Evolutionary conservation across 2,888 invertebrate genomes (phyloP).

Genomic region (Phragmatobia fuliginosa): DNA sequence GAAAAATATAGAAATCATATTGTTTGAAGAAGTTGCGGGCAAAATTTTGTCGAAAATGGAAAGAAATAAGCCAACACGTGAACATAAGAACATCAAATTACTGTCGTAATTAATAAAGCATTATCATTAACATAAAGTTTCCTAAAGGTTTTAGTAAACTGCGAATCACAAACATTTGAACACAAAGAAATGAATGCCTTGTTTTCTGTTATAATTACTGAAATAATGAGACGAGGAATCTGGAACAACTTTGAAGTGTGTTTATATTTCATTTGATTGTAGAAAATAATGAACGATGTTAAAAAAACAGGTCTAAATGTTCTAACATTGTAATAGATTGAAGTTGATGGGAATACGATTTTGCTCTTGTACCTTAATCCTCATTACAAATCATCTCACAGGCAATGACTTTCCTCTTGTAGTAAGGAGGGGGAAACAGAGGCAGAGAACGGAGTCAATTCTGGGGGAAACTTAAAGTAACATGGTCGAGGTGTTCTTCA

Average conservation of each 20-base stretch:
- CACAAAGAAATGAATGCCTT: background rate
- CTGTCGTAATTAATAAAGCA: background rate
- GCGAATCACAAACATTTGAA: background rate
- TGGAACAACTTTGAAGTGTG: background rate
- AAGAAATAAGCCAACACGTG: background rate
- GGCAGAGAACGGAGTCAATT: no score
- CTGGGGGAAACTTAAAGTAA: no score
- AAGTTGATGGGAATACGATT: no score
- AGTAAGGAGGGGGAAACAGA: no score
- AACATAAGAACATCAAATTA: background rate
- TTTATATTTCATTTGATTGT: background rate
- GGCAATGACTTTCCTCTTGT: no score
- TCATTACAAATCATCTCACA: no score
- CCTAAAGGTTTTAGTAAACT: background rate
- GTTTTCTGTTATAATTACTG: background rate
- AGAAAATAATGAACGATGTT: background rate
- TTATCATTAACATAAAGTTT: background rate
- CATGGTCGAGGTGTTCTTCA: no score
- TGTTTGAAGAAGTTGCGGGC: no score
- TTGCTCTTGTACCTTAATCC: no score
- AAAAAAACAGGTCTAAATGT: background rate
- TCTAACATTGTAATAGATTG: background rate
- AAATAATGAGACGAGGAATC: background rate
- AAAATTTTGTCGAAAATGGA: background rate
- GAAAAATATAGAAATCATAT: no score